Percentiles rank a stretch among this genome's conserved stretches.
Conservation (phyloP, 2,888 invertebrate species). For the Nomada fabriciana region DNA sequence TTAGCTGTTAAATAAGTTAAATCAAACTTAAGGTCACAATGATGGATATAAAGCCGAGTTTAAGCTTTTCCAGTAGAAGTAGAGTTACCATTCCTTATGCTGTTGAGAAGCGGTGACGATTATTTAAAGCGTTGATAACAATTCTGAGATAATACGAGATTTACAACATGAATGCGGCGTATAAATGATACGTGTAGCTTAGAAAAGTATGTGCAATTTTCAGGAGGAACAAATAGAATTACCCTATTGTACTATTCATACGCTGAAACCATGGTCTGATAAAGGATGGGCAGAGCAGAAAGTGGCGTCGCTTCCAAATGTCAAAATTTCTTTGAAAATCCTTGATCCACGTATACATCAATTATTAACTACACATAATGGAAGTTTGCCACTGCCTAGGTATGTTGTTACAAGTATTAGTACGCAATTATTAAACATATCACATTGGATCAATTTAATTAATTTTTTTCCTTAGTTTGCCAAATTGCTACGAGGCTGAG, state of each 20-base stretch:
- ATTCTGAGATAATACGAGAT: slow-evolving; percentile 49
- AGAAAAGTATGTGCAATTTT: slow-evolving; percentile 42
- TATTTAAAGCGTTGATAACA: slow-evolving; percentile 57
- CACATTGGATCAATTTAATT: background rate
- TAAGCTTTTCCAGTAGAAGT: slow-evolving; percentile 75
- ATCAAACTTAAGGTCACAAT: slow-evolving; percentile 59
- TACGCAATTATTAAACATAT: background rate
- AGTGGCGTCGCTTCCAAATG: slow-evolving; percentile 87
- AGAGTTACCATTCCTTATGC: slow-evolving; percentile 77
- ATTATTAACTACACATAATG: slow-evolving; percentile 90
- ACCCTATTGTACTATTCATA: slow-evolving; percentile 89
- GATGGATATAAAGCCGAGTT: slow-evolving; percentile 80
- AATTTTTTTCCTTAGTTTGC: slow-evolving; percentile 86
- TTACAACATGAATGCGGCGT: background rate
- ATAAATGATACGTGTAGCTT: background rate
- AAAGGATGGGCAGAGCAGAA: slow-evolving; percentile 91
- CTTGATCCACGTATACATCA: slow-evolving; percentile 89
- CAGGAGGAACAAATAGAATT: slow-evolving; percentile 85
- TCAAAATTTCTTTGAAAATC: slow-evolving; percentile 86
- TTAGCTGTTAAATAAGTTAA: background rate
- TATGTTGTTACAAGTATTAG: slow-evolving; percentile 78
- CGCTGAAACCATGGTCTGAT: slow-evolving; percentile 86
- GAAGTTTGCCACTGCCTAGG: slow-evolving; percentile 92
- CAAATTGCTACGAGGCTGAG: slow-evolving; percentile 92
- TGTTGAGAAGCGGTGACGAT: slow-evolving; percentile 76